phyloP scores from a whole-genome alignment of 2,113 vertebrate genomes.

The Patagioenas fasciata region DNA sequence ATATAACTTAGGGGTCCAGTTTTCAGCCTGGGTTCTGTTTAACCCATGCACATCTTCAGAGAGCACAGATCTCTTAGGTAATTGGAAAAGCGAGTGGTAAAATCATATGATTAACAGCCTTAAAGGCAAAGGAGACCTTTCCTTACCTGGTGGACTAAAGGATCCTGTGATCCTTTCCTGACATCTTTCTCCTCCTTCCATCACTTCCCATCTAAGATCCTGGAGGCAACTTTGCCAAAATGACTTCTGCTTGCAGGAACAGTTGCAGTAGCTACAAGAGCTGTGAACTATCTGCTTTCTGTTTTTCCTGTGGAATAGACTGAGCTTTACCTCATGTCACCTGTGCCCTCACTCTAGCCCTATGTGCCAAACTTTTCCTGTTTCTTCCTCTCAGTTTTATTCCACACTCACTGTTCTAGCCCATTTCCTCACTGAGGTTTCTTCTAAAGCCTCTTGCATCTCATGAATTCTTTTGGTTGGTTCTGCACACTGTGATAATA shows the following conservation, averaged over 20 bases:
- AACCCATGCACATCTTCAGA: not conserved
- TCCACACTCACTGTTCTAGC: not conserved
- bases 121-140: not conserved
- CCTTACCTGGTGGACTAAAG: not conserved
- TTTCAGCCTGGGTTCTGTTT: not conserved
- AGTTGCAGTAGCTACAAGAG: not conserved
- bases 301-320: not conserved
- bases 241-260: not conserved
- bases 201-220: not conserved
- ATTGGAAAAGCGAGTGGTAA: not conserved
- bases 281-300: not conserved
- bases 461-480: not conserved
- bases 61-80: not conserved
- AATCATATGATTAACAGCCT: rapidly evolving
- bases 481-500: not conserved
- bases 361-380: not conserved
- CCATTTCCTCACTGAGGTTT: not conserved
- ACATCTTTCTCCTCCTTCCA: not conserved
- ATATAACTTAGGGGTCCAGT: not conserved
- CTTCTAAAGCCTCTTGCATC: not conserved
- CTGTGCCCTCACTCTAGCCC: not conserved
- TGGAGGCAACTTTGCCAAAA: not conserved
- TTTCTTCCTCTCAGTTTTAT: not conserved
- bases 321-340: not conserved
- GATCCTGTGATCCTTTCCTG: not conserved